Percentiles rank a stretch among this genome's conserved stretches.
These are phyloP conservation scores for Drosophila tropicalis DNA, from an alignment of 1,140 invertebrate genomes.

Conservation along the genomic window DNA sequence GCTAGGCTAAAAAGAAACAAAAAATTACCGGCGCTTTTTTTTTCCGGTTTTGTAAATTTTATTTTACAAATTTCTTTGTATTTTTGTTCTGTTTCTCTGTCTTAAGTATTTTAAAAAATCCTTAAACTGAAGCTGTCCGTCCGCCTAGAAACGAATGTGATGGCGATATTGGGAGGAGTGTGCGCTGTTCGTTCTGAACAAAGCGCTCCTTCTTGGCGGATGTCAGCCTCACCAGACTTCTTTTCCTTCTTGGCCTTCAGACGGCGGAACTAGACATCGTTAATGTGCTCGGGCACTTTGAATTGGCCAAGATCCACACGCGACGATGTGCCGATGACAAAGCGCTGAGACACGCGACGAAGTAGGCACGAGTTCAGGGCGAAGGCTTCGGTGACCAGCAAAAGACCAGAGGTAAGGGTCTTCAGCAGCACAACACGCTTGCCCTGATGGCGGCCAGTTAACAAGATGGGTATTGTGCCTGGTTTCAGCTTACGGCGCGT, in stretches of 20 bases:
- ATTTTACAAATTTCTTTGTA: slow-evolving; percentile 79
- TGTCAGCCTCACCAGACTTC: slow-evolving; percentile 93
- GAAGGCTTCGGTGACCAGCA: slow-evolving; percentile 94
- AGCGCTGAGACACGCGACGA: slow-evolving; percentile 96
- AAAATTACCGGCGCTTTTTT: too few relatives aligned
- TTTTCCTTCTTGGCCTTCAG: slow-evolving; percentile 86
- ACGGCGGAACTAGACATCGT: slow-evolving; percentile 97
- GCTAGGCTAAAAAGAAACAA: too few relatives aligned
- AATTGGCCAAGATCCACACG: slow-evolving; percentile 92
- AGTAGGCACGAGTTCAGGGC: slow-evolving; percentile 95
- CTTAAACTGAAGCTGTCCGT: slow-evolving; percentile 62
- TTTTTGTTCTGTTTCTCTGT: slow-evolving; percentile 33
- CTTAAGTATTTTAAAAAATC: slow-evolving; percentile 72
- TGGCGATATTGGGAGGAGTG: slow-evolving; percentile 97
- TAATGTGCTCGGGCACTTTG: slow-evolving; percentile 92
- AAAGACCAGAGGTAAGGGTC: slow-evolving; percentile 92
- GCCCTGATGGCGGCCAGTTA: slow-evolving; percentile 97
- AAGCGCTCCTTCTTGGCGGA: slow-evolving; percentile 95
- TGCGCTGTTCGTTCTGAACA: slow-evolving; percentile 93
- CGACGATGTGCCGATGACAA: slow-evolving; percentile 97
- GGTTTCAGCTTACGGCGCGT: slow-evolving; percentile 91
- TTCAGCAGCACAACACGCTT: slow-evolving; percentile 96
- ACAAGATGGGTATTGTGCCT: slow-evolving; percentile 95
- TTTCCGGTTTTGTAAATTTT: slow-evolving; percentile 81
- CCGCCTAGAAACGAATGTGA: slow-evolving; percentile 95